Evolutionary conservation across 2,113 vertebrate species (phyloP).

Genomic region (Merops nubicus): DNA sequence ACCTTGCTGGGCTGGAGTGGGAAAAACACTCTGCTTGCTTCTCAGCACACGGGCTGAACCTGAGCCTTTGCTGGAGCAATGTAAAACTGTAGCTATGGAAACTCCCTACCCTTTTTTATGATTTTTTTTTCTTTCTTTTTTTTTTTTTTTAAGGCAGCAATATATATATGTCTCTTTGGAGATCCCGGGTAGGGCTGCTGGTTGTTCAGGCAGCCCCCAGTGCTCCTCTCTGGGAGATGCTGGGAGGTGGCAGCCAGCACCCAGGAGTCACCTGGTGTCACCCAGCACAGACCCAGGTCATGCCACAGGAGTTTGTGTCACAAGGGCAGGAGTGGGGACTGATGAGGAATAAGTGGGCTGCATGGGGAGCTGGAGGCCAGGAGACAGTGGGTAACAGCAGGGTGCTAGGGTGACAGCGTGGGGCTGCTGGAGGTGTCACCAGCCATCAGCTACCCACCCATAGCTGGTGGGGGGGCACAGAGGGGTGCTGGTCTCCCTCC

Average conservation of each 20-base stretch:
- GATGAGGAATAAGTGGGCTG: not conserved
- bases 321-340: not conserved
- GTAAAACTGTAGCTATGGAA: conserved; percentile 68
- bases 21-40: not conserved
- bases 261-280: not conserved
- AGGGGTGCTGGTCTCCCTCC: not conserved
- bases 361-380: not conserved
- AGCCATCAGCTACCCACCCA: not conserved
- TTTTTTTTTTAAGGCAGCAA: not conserved
- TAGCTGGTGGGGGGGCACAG: not conserved
- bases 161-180: not conserved
- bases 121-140: not conserved
- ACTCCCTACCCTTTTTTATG: conserved; percentile 1
- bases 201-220: rapidly evolving
- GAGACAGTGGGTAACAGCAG: rapidly evolving
- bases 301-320: not conserved
- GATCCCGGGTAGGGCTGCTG: not conserved
- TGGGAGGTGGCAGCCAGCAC: not conserved
- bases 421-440: not conserved
- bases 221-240: not conserved
- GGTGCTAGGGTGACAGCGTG: not conserved
- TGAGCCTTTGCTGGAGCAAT: not conserved
- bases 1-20: not conserved
- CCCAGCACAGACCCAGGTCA: not conserved
- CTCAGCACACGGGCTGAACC: not conserved